Evolutionary conservation across 2,888 invertebrate species (phyloP), one percentile per base, ranked within the genome.

Genomic region (Coenonympha arcania): DNA sequence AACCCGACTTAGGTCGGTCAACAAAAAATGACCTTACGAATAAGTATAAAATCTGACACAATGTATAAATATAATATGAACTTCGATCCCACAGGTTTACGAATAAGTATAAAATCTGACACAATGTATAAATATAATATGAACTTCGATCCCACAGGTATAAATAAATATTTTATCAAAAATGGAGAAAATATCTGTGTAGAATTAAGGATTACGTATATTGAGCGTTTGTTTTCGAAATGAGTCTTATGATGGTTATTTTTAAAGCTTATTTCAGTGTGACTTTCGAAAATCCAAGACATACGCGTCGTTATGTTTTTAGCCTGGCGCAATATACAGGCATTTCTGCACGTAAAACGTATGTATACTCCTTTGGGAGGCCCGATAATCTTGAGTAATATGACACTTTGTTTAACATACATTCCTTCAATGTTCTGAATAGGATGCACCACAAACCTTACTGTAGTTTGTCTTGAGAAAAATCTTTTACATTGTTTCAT

Each of bases 21-120:
- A 59, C 56, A 59, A 58, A 59, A 58, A 39, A 58, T 58, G 58
- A 66, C 69, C 71, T 68, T 71, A 70, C n/a, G n/a, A n/a, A n/a
- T 69, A 61, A 61, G 45, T 52, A 54, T 62, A 48, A 37, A 46
- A 50, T 54, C 44, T 61, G 57, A 62, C 61, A 62, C 60, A 54
- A 56, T 54, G 24, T 39, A 39, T 15, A 39, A 40, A 52, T 52
- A 57, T 56, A 34, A 50, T 31, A 37, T 39, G 52, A 58, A 61
- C 54, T 55, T 57, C 55, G 54, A n/a, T n/a, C n/a, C n/a, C n/a
- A n/a, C n/a, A n/a, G n/a, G n/a, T n/a, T 68, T 71, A 70, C n/a
- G n/a, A n/a, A n/a, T 69, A 61, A 61, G 45, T 52, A 54, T 62
- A 48, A 37, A 46, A 50, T 54, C 44, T 61, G 57, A 62, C 61